Conservation (phyloP, 2,113 vertebrate genomes). For the Bungarus multicinctus region DNA sequence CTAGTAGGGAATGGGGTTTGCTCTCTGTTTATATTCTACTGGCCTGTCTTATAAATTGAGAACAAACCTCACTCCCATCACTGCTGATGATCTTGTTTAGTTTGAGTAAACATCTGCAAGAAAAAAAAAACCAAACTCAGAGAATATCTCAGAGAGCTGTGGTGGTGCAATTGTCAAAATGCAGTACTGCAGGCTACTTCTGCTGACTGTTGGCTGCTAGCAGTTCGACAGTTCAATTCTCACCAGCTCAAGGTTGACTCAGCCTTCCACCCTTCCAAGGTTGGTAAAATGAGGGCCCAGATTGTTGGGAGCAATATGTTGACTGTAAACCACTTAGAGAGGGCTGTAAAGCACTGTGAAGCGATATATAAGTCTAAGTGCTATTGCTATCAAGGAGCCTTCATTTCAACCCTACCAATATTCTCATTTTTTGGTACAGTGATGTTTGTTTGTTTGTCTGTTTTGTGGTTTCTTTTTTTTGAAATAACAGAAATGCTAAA, state of each 20-base stretch:
- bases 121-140: neutral
- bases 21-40: neutral
- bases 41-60: neutral
- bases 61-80: neutral
- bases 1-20: neutral
- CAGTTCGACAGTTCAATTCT: too few relatives aligned
- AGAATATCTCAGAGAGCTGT: neutral
- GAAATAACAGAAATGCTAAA: neutral
- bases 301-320: too few relatives aligned
- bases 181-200: too few relatives aligned
- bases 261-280: too few relatives aligned
- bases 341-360: too few relatives aligned
- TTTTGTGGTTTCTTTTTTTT: neutral
- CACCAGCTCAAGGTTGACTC: too few relatives aligned
- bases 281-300: too few relatives aligned
- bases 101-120: neutral
- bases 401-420: neutral
- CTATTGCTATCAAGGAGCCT: neutral
- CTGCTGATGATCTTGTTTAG: neutral
- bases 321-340: too few relatives aligned
- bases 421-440: neutral
- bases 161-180: too few relatives aligned
- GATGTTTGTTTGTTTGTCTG: neutral
- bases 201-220: too few relatives aligned
- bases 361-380: too few relatives aligned